Evolutionary conservation across 2,888 invertebrate species (phyloP), one percentile per base, ranked within the genome.

Genomic region (Mechanitis messenoides): DNA sequence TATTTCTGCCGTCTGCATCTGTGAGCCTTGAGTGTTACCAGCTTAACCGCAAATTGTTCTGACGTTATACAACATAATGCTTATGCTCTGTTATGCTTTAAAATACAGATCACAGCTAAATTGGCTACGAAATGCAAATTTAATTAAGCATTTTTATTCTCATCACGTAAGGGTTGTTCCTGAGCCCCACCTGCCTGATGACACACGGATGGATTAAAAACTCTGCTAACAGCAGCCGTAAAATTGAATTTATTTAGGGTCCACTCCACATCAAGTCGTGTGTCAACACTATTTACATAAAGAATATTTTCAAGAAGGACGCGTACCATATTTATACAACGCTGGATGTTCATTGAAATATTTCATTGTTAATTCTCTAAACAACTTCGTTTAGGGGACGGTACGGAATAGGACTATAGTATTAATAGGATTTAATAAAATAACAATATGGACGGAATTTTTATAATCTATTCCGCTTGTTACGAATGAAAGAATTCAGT

Each of bases 191-290:
- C 83, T 81, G 79, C 77, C 68, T 74, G 76, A 80, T 80, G 76
- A 79, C 80, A 78, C 76, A 78, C 77, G 76, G 73, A 72, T 73
- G 77, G 80, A 85, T 83, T 86, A 83, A 85, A 83, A 85, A 81
- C 79, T 72, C 74, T 68, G 67, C 72, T 72, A 76, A 68, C 71
- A 77, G 68, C 72, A 77, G 72, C 79, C 83, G 81, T 85, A 82
- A 87, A 87, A 89, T 89, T 85, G 83, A 87, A 87, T 88, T 88
- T 86, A 89, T 87, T 88, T 87, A 87, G 84, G 83, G 74, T 76
- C 79, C 83, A 79, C 83, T 84, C 81, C 76, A 79, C 80, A 79
- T 84, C 83, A 84, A 78, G 75, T 79, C 72, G 75, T 76, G 75
- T 82, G 85, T 85, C 88, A 84, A 76, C 83, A 72, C 65, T 86